Conservation (phyloP, 1,140 invertebrate species). For the Grapholita molesta region DNA sequence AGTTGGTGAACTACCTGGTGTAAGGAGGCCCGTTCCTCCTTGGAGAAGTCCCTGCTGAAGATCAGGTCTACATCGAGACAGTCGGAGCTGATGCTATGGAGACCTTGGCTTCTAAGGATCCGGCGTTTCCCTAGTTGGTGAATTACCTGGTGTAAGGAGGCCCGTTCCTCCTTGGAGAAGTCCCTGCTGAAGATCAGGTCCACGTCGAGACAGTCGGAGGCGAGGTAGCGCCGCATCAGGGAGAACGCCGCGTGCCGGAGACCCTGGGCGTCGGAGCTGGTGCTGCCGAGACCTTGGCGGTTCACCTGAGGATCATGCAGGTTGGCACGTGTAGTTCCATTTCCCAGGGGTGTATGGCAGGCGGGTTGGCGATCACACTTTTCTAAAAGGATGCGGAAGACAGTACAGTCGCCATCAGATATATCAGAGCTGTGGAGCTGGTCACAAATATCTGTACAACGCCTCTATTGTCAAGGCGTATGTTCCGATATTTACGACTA, state of each 20-base stretch:
- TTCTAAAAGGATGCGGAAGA: too few species aligned
- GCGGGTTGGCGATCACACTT: too few species aligned
- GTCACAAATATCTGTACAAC: too few species aligned
- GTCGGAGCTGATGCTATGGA: too few species aligned
- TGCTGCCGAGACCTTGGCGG: slow-evolving; percentile 70
- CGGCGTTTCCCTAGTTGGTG: too few species aligned
- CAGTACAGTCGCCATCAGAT: too few species aligned
- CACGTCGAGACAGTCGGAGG: slow-evolving; percentile 76
- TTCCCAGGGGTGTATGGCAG: too few species aligned
- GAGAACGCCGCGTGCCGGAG: slow-evolving; percentile 51
- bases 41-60: slow-evolving; percentile 84
- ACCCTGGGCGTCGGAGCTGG: slow-evolving; percentile 47
- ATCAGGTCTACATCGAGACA: slow-evolving; percentile 79
- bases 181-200: slow-evolving; percentile 83
- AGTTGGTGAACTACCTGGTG: slow-evolving; percentile 77
- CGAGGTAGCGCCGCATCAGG: slow-evolving; percentile 60
- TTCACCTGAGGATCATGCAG: slow-evolving; percentile 35
- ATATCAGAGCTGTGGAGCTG: too few species aligned
- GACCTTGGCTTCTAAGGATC: too few species aligned
- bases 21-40: slow-evolving; percentile 84
- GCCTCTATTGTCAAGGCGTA: too few species aligned
- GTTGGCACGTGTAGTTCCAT: too few species aligned
- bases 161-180: slow-evolving; percentile 85
- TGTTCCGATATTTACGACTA: too few species aligned
- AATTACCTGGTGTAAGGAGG: slow-evolving; percentile 78